phyloP scores from a whole-genome alignment of 2,113 vertebrate genomes.

The Arizona elegans region DNA sequence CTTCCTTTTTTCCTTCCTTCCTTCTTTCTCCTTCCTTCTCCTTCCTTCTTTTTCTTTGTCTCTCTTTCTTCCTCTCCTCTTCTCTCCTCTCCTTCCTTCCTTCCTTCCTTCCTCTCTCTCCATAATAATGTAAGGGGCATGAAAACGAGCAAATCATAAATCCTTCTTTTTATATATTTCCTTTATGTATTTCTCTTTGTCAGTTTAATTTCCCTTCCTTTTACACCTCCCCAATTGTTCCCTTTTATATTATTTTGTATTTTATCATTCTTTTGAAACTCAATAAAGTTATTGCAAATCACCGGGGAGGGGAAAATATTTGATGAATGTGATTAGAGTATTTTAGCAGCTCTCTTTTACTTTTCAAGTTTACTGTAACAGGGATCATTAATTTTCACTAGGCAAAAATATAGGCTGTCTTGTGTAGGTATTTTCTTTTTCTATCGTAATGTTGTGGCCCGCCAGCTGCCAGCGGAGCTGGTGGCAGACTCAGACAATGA shows the following conservation, averaged over 20 bases:
- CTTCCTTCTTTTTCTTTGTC: background rate
- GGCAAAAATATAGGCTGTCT: background rate
- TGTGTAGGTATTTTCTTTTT: background rate
- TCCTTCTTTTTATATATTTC: background rate
- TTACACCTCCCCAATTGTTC: background rate
- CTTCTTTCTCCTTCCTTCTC: too few species aligned
- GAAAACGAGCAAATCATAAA: too few species aligned
- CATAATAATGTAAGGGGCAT: background rate
- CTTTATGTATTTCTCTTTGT: background rate
- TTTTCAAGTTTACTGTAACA: background rate
- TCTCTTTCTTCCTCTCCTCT: too few species aligned
- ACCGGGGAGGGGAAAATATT: too few species aligned
- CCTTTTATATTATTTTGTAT: background rate
- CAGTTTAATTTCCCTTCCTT: background rate
- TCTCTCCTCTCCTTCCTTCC: background rate
- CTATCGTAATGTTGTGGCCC: too few species aligned
- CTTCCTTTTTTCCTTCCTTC: too few species aligned
- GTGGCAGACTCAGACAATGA: too few species aligned
- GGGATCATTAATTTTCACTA: background rate
- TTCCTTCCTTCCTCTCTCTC: background rate
- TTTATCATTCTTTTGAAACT: background rate
- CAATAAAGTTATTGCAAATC: background rate
- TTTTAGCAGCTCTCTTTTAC: background rate
- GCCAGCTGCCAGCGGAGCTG: too few species aligned
- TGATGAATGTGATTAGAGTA: background rate